Percentiles rank a stretch among this genome's conserved stretches.
Conservation (phyloP, 2,797 vertebrate species). For the Parambassis ranga region DNA sequence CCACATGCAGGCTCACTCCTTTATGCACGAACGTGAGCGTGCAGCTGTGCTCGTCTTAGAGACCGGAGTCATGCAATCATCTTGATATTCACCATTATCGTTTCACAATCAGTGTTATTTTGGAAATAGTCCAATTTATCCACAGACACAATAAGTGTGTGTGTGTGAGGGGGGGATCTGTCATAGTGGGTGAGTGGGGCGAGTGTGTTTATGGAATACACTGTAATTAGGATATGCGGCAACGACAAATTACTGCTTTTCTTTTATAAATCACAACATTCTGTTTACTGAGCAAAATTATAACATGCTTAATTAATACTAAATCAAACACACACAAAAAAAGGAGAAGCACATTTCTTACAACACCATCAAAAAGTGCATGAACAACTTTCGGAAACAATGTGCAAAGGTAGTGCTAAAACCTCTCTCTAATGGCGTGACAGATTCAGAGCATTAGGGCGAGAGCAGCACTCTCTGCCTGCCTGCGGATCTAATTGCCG, state of each 20-base stretch:
- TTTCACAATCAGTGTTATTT: slow-evolving; percentile 51
- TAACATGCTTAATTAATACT: slow-evolving; percentile 48
- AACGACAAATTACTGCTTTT: slow-evolving; percentile 33
- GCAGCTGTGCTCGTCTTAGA: slow-evolving; percentile 37
- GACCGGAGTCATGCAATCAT: slow-evolving; percentile 59
- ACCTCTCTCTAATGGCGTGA: slow-evolving; percentile 9
- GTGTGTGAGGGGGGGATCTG: slow-evolving; percentile 27
- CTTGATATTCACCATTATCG: slow-evolving; percentile 55
- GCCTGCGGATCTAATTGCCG: slow-evolving; percentile 51
- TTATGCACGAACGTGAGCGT: no score
- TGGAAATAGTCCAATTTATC: slow-evolving; percentile 59
- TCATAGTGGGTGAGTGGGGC: slow-evolving; percentile 31
- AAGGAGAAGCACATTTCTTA: slow-evolving; percentile 12
- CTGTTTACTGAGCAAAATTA: slow-evolving; percentile 26
- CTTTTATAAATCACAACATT: slow-evolving; percentile 32
- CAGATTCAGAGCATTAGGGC: slow-evolving; percentile 58
- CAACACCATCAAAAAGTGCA: background rate
- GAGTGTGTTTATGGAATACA: slow-evolving; percentile 54
- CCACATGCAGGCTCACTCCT: no score
- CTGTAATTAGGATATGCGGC: slow-evolving; percentile 62
- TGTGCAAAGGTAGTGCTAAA: slow-evolving; percentile 16
- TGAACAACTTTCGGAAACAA: slow-evolving; percentile 8
- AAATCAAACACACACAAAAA: background rate
- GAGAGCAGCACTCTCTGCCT: slow-evolving; percentile 23
- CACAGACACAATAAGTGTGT: slow-evolving; percentile 42